These are phyloP conservation scores for Dynastes grantii DNA, from an alignment of 2,888 invertebrate genomes.

Conservation along the genomic window DNA sequence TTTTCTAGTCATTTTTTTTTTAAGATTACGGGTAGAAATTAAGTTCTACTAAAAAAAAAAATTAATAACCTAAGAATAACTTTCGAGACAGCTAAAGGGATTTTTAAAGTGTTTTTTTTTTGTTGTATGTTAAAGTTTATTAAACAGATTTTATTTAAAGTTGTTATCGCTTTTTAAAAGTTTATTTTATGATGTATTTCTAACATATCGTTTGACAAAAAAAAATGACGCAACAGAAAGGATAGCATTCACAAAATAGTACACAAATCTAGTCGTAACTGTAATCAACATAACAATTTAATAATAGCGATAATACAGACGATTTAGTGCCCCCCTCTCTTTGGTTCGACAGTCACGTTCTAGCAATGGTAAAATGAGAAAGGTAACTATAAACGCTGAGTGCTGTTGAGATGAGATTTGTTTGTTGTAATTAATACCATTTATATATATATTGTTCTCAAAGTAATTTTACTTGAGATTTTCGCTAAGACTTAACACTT, in stretches of 20 bases:
- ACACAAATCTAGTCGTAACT: conserved; percentile 1
- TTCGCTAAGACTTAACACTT: conserved; percentile 60
- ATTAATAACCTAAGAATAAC: background rate
- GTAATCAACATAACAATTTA: background rate
- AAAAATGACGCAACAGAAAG: background rate
- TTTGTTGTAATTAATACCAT: conserved; percentile 58
- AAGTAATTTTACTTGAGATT: conserved; percentile 40
- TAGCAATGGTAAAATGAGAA: conserved; percentile 67
- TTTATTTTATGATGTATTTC: conserved; percentile 49
- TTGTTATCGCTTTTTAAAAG: conserved; percentile 51
- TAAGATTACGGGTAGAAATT: conserved; percentile 61
- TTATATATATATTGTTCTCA: conserved; percentile 48
- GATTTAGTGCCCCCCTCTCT: conserved; percentile 50
- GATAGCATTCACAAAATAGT: conserved; percentile 63
- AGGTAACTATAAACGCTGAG: conserved; percentile 67
- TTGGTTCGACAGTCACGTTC: conserved; percentile 68
- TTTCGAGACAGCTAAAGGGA: conserved; percentile 56
- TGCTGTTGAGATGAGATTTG: conserved; percentile 57
- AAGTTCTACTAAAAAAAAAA: conserved; percentile 60
- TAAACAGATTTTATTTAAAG: conserved; percentile 54
- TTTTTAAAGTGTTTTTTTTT: conserved; percentile 58
- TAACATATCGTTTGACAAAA: conserved; percentile 13
- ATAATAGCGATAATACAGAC: conserved; percentile 28
- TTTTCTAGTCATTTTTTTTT: conserved; percentile 65
- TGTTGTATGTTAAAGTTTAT: conserved; percentile 62